Evolutionary conservation across 1,140 invertebrate species (phyloP).

Genomic region (Adoxophyes honmai): DNA sequence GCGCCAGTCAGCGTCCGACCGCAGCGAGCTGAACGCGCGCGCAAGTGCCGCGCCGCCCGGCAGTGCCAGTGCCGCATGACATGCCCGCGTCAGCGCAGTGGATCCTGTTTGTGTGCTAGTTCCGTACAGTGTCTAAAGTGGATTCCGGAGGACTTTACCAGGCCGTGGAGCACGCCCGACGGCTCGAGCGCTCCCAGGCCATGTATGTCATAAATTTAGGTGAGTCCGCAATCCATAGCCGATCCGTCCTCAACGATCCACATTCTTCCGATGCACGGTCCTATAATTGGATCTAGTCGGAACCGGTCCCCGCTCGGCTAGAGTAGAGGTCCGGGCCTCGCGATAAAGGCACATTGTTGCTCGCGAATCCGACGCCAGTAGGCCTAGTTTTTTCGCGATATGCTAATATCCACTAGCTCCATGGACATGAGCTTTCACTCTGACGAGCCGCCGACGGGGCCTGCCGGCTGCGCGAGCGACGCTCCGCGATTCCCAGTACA

Average conservation of each 20-base stretch:
- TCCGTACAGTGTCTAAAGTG: slow-evolving; percentile 60
- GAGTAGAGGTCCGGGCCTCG: slow-evolving; percentile 19
- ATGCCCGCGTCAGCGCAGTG: slow-evolving; percentile 62
- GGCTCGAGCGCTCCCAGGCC: slow-evolving; percentile 72
- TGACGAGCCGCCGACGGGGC: neutral
- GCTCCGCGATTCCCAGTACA: slow-evolving; percentile 1
- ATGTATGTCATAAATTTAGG: slow-evolving; percentile 76
- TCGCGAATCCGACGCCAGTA: slow-evolving; percentile 26
- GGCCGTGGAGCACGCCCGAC: slow-evolving; percentile 69
- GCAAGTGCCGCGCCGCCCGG: slow-evolving; percentile 36
- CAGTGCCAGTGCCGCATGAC: slow-evolving; percentile 57
- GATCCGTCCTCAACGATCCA: slow-evolving; percentile 32
- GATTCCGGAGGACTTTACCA: slow-evolving; percentile 69
- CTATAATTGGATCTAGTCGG: slow-evolving; percentile 59
- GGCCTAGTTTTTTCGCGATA: slow-evolving; percentile 42
- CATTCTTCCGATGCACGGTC: slow-evolving; percentile 41
- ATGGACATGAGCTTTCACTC: slow-evolving; percentile 39
- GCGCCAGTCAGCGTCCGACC: slow-evolving; percentile 49
- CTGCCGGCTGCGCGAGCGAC: neutral
- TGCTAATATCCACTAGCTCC: slow-evolving; percentile 24
- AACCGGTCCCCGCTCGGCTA: slow-evolving; percentile 49
- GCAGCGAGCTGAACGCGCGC: slow-evolving; percentile 36
- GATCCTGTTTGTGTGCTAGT: slow-evolving; percentile 58
- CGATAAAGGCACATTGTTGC: slow-evolving; percentile 18
- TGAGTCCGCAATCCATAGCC: slow-evolving; percentile 60